Conservation (phyloP, 2,888 invertebrate species). For the Sepiola atlantica region DNA sequence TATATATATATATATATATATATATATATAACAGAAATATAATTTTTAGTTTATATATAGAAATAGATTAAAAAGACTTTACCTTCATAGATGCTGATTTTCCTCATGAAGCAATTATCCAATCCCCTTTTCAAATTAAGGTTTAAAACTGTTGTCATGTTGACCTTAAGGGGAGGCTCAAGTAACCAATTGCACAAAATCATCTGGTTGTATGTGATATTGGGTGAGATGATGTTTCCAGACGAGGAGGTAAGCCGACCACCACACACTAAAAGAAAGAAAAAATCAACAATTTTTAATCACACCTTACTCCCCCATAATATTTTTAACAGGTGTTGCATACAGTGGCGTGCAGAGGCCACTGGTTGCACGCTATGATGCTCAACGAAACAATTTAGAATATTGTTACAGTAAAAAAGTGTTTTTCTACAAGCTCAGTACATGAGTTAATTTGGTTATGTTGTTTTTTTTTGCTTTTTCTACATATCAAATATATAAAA, state of each 20-base stretch:
- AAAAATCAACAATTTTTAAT: neutral
- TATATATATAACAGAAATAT: too few relatives aligned
- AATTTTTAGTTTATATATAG: too few relatives aligned
- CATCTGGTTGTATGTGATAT: slow-evolving; percentile 77
- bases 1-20: too few relatives aligned
- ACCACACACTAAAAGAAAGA: slow-evolving; percentile 78
- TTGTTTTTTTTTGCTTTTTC: too few relatives aligned
- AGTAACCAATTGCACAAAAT: neutral
- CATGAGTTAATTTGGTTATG: too few relatives aligned
- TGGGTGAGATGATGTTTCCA: slow-evolving; percentile 86
- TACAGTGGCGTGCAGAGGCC: neutral
- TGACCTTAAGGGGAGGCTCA: neutral
- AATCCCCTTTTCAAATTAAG: neutral
- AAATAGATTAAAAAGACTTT: neutral
- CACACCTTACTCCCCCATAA: neutral
- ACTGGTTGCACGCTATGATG: neutral
- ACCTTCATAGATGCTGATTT: neutral
- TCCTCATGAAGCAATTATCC: neutral
- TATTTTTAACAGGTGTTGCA: neutral
- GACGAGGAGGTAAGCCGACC: slow-evolving; percentile 81
- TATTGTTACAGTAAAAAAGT: too few relatives aligned
- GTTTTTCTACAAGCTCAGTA: too few relatives aligned
- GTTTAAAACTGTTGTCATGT: neutral
- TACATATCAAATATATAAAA: too few relatives aligned
- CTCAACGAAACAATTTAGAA: too few relatives aligned